Conservation (phyloP, 2,888 invertebrate genomes). For the Scotopteryx bipunctaria region DNA sequence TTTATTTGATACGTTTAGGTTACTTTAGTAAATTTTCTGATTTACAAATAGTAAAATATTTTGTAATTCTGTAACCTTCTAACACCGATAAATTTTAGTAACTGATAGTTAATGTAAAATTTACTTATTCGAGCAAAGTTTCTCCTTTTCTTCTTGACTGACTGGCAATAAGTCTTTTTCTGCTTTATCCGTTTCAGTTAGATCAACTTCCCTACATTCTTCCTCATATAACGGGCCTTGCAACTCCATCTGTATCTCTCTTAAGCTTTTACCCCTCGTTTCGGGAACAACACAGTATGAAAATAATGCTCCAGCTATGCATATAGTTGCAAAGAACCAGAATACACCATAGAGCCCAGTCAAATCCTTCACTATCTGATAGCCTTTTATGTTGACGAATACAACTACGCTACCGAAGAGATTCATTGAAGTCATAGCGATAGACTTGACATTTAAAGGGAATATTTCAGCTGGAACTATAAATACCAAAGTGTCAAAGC, state of each 20-base stretch:
- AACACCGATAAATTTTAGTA: no score
- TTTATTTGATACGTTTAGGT: no score
- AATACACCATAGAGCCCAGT: constrained; percentile 77
- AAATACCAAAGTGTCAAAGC: constrained; percentile 73
- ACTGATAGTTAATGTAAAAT: no score
- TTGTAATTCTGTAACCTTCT: no score
- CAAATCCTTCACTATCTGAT: constrained; percentile 69
- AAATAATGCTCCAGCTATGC: constrained; percentile 70
- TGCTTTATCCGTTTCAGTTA: constrained; percentile 7
- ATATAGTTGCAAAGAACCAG: constrained; percentile 67
- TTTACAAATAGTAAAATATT: no score
- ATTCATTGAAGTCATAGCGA: constrained; percentile 75
- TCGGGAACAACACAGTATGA: constrained; percentile 75
- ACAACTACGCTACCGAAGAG: constrained; percentile 66
- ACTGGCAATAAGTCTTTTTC: not conserved
- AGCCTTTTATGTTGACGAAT: constrained; percentile 73
- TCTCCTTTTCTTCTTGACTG: constrained; percentile 6
- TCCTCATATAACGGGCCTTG: constrained; percentile 49
- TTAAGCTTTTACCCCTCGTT: constrained; percentile 81
- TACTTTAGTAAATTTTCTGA: no score
- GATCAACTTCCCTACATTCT: constrained; percentile 27
- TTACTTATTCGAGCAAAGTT: no score
- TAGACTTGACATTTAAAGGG: constrained; percentile 80
- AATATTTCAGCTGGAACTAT: constrained; percentile 82
- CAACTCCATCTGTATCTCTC: constrained; percentile 79